Conservation (phyloP, 2,888 invertebrate species). For the Pandemis corylana region DNA sequence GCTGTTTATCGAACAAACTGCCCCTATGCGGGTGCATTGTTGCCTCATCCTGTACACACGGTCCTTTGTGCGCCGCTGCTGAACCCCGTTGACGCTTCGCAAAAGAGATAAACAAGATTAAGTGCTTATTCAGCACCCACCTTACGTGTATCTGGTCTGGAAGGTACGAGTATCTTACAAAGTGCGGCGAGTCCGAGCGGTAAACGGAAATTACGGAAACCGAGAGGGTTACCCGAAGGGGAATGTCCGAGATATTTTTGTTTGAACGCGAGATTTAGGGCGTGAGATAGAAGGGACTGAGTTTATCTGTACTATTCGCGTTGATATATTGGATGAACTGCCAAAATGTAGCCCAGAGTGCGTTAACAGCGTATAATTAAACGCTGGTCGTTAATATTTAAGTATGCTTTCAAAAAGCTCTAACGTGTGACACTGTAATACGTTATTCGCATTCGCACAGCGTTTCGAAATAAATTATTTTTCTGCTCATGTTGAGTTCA, state of each 20-base stretch:
- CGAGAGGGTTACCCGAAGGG: constrained; percentile 56
- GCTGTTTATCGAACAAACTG: constrained; percentile 60
- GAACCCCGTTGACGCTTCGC: constrained; percentile 51
- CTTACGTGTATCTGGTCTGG: constrained; percentile 53
- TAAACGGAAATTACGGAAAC: constrained; percentile 62
- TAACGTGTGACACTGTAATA: constrained; percentile 6
- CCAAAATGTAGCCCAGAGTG: constrained; percentile 20
- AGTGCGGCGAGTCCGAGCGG: constrained; percentile 51
- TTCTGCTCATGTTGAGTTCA: no score
- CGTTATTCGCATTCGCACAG: constrained; percentile 10
- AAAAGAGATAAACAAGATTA: constrained; percentile 69
- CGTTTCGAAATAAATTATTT: constrained; percentile 13
- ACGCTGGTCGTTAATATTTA: constrained; percentile 24
- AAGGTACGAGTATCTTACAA: constrained; percentile 46
- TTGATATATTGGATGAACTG: constrained; percentile 55
- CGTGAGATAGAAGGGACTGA: constrained; percentile 57
- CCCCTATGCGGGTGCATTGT: constrained; percentile 74
- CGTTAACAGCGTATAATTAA: constrained; percentile 31
- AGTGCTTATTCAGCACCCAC: constrained; percentile 58
- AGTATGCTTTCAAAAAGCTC: constrained; percentile 26
- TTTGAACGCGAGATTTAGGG: constrained; percentile 66
- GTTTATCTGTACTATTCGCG: constrained; percentile 57
- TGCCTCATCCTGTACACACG: constrained; percentile 57
- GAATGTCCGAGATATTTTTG: constrained; percentile 62
- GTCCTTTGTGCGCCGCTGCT: constrained; percentile 58